Conservation (phyloP, 2,113 vertebrate species). For the Syngnathus typhle region DNA sequence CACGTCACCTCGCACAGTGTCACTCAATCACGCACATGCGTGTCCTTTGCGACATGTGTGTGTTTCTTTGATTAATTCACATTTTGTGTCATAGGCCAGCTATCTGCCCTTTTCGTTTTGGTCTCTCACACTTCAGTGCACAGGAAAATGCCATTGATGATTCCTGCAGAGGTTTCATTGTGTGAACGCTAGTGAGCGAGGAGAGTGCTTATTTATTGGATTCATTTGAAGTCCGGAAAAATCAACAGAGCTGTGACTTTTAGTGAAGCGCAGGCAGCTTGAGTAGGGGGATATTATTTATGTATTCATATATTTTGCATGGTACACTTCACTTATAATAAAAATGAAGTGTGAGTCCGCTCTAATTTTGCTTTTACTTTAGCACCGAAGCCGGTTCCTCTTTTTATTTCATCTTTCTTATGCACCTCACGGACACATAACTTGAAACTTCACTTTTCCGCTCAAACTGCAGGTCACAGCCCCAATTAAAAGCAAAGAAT, state of each 20-base stretch:
- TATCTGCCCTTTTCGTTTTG: background rate
- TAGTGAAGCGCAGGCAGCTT: background rate
- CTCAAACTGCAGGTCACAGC: slow-evolving; percentile 6
- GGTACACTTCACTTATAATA: background rate
- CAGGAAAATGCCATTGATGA: background rate
- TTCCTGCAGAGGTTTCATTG: background rate
- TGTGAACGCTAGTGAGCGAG: background rate
- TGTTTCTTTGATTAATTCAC: slow-evolving; percentile 19
- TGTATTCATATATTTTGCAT: background rate
- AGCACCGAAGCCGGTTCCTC: background rate
- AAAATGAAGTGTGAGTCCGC: background rate
- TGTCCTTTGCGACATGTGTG: slow-evolving; percentile 3
- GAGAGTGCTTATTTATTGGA: background rate
- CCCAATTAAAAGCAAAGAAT: slow-evolving; percentile 16
- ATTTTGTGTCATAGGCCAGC: background rate
- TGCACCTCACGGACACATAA: slow-evolving; percentile 14
- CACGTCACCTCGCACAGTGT: slow-evolving; percentile 14
- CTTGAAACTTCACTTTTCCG: slow-evolving; percentile 8
- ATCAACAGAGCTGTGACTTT: background rate
- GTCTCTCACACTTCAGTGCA: slow-evolving; percentile 10
- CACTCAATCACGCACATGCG: slow-evolving; percentile 6
- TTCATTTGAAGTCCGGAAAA: slow-evolving; percentile 1
- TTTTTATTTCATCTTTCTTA: slow-evolving; percentile 3
- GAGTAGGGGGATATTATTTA: background rate
- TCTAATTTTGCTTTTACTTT: background rate